Conservation (phyloP, 2,888 invertebrate genomes). For the Gonocerus acuteangulatus region DNA sequence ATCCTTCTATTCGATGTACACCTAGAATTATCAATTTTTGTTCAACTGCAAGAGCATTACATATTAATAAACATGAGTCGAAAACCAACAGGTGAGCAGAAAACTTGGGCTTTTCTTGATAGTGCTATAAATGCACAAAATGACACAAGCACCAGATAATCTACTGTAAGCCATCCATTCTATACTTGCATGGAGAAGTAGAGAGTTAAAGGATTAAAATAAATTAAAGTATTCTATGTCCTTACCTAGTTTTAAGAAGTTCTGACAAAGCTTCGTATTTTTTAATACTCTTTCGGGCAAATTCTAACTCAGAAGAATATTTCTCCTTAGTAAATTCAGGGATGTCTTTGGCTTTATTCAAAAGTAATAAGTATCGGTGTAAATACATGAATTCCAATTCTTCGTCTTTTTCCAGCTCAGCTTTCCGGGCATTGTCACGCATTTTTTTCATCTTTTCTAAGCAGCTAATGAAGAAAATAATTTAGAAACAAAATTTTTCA, state of each 20-base stretch:
- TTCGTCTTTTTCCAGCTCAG: slow-evolving; percentile 10
- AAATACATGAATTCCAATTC: slow-evolving; percentile 27
- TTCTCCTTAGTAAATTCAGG: slow-evolving; percentile 3
- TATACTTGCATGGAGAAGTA: too few relatives aligned
- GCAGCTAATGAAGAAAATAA: slow-evolving; percentile 3
- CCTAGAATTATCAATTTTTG: too few relatives aligned
- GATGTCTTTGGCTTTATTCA: not conserved
- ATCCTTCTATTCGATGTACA: too few relatives aligned
- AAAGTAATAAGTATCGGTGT: slow-evolving; percentile 22
- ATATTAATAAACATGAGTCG: too few relatives aligned
- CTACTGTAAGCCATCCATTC: too few relatives aligned
- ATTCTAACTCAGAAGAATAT: slow-evolving; percentile 1
- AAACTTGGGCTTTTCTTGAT: too few relatives aligned
- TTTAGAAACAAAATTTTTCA: not conserved
- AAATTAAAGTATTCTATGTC: too few relatives aligned
- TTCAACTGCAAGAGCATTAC: too few relatives aligned
- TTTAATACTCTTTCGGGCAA: slow-evolving; percentile 2
- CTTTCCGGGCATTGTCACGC: not conserved
- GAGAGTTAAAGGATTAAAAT: too few relatives aligned
- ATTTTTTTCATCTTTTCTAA: slow-evolving; percentile 7
- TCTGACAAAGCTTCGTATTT: slow-evolving; percentile 5
- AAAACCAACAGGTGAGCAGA: too few relatives aligned
- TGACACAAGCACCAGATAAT: too few relatives aligned
- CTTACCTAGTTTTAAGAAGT: slow-evolving; percentile 20
- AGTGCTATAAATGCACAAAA: too few relatives aligned